A percentile compares a stretch with the other conserved stretches of the same genome.
These are phyloP conservation scores for Cartodere bifasciata DNA, from an alignment of 2,888 invertebrate species.

Conservation along the genomic window DNA sequence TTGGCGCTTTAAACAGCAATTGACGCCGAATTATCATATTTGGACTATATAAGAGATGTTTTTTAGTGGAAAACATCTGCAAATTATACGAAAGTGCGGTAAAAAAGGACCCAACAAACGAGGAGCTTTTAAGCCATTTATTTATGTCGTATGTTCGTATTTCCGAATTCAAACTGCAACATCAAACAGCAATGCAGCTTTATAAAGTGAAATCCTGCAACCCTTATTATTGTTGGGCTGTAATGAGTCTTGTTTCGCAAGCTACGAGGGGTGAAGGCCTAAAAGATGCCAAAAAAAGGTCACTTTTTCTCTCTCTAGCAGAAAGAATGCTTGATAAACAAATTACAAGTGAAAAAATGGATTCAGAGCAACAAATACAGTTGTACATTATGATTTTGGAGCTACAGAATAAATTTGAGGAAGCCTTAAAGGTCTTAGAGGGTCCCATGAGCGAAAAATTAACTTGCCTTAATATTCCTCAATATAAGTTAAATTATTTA, in stretches of 20 bases:
- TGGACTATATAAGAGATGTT: no score
- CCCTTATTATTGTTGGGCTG: slow-evolving; percentile 96
- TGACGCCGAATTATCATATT: no score
- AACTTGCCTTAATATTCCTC: slow-evolving; percentile 53
- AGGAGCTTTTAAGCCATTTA: slow-evolving; percentile 84
- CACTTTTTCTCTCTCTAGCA: slow-evolving; percentile 72
- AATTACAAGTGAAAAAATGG: slow-evolving; percentile 73
- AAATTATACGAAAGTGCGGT: slow-evolving; percentile 81
- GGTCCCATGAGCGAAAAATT: slow-evolving; percentile 58
- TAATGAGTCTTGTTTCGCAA: slow-evolving; percentile 94
- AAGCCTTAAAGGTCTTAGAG: slow-evolving; percentile 69
- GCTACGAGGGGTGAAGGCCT: slow-evolving; percentile 40
- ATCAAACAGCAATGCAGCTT: slow-evolving; percentile 76
- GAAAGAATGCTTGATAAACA: slow-evolving; percentile 90
- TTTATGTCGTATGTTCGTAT: slow-evolving; percentile 93
- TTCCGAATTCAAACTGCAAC: slow-evolving; percentile 81
- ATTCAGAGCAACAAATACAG: slow-evolving; percentile 88
- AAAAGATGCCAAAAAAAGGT: slow-evolving; percentile 44
- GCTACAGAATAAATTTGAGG: slow-evolving; percentile 65
- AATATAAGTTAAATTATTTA: slow-evolving; percentile 61
- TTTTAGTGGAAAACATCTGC: slow-evolving; percentile 77
- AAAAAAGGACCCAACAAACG: slow-evolving; percentile 73
- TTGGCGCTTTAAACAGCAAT: no score
- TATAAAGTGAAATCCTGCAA: slow-evolving; percentile 88
- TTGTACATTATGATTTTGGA: slow-evolving; percentile 82